Base-by-base conservation (phyloP, 2,113 vertebrate genomes). In the Proterorhinus semilunaris region DNA sequence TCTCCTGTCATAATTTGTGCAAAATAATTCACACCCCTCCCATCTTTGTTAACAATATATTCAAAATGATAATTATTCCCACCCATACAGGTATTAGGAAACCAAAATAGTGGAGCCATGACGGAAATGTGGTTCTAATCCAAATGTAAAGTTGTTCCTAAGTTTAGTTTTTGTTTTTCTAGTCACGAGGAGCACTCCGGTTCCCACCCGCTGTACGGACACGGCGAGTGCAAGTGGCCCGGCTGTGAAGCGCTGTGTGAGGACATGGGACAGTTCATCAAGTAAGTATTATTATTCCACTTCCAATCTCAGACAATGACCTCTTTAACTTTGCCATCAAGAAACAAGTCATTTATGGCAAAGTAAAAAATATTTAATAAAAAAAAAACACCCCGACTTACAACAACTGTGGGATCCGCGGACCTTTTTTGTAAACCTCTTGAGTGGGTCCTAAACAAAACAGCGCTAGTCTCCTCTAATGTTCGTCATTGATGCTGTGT, bases 231-330 rank as follows among this genome's bases (percentile, higher is more conserved):
- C 87, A 98, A 98, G 87, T 99, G 98, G 98, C 98, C 98, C 0
- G 98, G 98, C 88, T 99, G 98, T 80, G 98, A 99, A 93, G 97
- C 96, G 78, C 95, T 99, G 84, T 99, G 98, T 78, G 98, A 99
- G 82, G 98, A 99, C 92, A 92, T 99, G 93, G 96, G 96, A 85
- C 96, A 98, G 91, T 99, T 99, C 86, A 95, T 99, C 90, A 99
- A 99, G 98, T 99, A 85, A 92, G 70, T 89, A 4, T 17, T 16
- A 53, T 53, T 53, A 2, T 15, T 7, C 4, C 4, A 50, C 27
- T 36, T 3, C 27, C 27, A 36, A 36, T 36, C 27, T 3, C 3
- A 36, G 27, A 36, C 7, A 3, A 15, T 15, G 50, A 27, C 17
- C 17, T 1, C 17, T 55, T 55, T 5, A 55, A 9, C 53, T 27